Conservation (phyloP, 2,797 vertebrate genomes). For the Cercopithecus neglectus region DNA sequence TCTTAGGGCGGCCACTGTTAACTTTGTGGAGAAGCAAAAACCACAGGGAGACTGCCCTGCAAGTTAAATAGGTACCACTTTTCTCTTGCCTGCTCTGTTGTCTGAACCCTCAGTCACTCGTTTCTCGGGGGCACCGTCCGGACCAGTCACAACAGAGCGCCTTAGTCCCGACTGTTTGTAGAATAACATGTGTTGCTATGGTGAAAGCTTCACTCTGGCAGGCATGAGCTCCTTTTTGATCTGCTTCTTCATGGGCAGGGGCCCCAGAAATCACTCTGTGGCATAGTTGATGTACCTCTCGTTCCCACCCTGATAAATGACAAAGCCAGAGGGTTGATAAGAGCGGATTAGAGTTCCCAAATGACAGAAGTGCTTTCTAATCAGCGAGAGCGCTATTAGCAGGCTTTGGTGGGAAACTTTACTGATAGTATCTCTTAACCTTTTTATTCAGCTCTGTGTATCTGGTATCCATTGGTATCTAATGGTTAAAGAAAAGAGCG, state of each 20-base stretch:
- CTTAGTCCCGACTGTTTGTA: slow-evolving; percentile 67
- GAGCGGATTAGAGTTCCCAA: slow-evolving; percentile 58
- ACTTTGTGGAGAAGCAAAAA: neutral
- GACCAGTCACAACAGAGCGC: slow-evolving; percentile 61
- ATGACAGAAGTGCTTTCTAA: slow-evolving; percentile 66
- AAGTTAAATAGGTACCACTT: slow-evolving; percentile 23
- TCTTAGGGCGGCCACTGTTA: neutral
- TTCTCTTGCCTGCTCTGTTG: slow-evolving; percentile 29
- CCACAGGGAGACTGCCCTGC: neutral
- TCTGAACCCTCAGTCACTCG: neutral
- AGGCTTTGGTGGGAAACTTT: slow-evolving; percentile 64
- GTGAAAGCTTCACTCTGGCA: slow-evolving; percentile 72
- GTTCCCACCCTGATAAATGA: slow-evolving; percentile 70
- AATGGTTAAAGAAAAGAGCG: slow-evolving; percentile 48
- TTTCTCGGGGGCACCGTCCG: slow-evolving; percentile 41
- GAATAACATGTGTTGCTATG: slow-evolving; percentile 76
- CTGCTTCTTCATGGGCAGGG: slow-evolving; percentile 53
- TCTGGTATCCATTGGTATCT: slow-evolving; percentile 73
- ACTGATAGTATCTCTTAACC: slow-evolving; percentile 56
- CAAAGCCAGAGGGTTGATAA: slow-evolving; percentile 64
- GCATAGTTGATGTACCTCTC: slow-evolving; percentile 45
- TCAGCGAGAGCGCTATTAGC: slow-evolving; percentile 49
- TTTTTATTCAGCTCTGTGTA: slow-evolving; percentile 37
- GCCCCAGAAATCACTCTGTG: slow-evolving; percentile 68
- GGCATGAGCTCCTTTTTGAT: slow-evolving; percentile 73